phyloP scores from a whole-genome alignment of 2,113 vertebrate species.

The Solea solea region DNA sequence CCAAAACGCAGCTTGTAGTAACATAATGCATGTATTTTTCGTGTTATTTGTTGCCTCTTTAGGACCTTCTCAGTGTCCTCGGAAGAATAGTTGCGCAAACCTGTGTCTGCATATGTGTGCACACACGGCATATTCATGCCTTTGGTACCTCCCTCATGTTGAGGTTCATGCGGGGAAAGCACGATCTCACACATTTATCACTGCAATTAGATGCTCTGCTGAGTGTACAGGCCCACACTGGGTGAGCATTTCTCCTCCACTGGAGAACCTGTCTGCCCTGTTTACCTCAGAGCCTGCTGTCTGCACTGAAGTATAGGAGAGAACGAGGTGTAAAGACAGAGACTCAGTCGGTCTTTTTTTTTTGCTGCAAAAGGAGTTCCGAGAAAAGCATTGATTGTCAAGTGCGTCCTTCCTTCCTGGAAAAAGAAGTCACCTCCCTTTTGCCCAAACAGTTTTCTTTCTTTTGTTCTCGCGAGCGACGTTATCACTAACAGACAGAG shows the following conservation, averaged over 20 bases:
- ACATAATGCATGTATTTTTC: no score
- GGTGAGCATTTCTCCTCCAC: conserved; percentile 44
- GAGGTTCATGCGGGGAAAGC: no score
- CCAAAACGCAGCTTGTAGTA: no score
- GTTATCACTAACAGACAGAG: conserved; percentile 59
- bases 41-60: no score
- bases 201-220: conserved; percentile 71
- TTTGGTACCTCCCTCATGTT: no score
- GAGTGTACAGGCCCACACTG: conserved; percentile 57
- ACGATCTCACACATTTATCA: no score
- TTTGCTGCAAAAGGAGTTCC: conserved; percentile 38
- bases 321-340: not conserved
- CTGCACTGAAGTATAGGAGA: not conserved
- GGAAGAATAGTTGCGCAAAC: no score
- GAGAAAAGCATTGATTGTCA: conserved; percentile 31
- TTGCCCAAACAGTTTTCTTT: conserved; percentile 31
- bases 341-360: not conserved
- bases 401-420: conserved; percentile 10
- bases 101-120: no score
- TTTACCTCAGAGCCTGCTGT: conserved; percentile 48
- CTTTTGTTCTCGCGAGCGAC: conserved; percentile 40
- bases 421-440: conserved; percentile 44
- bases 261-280: conserved; percentile 30
- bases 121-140: conserved; percentile 16
- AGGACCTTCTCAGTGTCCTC: no score